phyloP scores from a whole-genome alignment of 2,797 vertebrate species.

The Cygnus olor region DNA sequence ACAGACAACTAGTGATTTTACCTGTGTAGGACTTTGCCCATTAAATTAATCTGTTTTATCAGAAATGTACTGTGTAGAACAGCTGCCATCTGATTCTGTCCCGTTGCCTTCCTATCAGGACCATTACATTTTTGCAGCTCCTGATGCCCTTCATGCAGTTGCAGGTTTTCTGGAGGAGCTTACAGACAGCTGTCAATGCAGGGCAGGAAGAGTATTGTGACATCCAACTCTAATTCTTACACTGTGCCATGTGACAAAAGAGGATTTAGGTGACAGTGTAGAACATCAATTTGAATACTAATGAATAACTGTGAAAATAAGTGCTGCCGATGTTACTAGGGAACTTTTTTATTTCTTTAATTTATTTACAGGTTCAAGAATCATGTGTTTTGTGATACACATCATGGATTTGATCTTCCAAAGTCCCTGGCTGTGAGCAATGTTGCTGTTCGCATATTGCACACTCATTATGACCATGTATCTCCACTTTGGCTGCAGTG shows the following conservation, averaged over 20 bases:
- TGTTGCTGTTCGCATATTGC: constrained; percentile 84
- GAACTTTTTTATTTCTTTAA: not conserved
- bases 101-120: not conserved
- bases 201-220: not conserved
- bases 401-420: constrained; percentile 85
- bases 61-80: not conserved
- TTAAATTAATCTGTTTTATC: not conserved
- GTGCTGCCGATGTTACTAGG: not conserved
- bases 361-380: constrained; percentile 80
- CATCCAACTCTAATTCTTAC: not conserved
- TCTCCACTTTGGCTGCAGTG: constrained; percentile 70
- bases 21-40: not conserved
- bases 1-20: not conserved
- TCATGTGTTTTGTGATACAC: constrained; percentile 77
- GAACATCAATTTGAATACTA: not conserved
- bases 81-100: not conserved
- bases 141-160: not conserved
- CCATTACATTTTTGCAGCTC: not conserved
- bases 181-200: not conserved
- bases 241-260: rapidly evolving
- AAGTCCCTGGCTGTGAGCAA: constrained; percentile 80
- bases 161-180: not conserved
- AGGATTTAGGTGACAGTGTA: not conserved
- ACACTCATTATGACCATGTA: constrained; percentile 89
- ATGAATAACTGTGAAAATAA: not conserved